Evolutionary conservation across 53 echinoderm and acorn worm genomes (phyloP), one percentile per base, ranked within the genome.

Genomic region (Glandiceps talaboti): DNA sequence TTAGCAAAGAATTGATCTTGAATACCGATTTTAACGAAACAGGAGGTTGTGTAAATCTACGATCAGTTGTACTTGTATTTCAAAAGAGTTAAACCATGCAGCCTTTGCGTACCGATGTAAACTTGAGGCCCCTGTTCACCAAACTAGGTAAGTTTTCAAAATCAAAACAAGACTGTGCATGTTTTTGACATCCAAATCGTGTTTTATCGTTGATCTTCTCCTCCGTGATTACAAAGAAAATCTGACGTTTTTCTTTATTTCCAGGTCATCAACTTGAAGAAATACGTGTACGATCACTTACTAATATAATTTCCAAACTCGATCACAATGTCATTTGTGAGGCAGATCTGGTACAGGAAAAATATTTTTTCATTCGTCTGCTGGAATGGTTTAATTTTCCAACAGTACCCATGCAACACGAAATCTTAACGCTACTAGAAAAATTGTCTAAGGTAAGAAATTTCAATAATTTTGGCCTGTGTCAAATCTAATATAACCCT

Each of bases 231-330:
- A n/a, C n/a, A n/a, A n/a, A n/a, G n/a, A n/a, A n/a, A n/a, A n/a
- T 12, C 6, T 45, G 64, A 6, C 6, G 6, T 45, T 45, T 20
- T 74, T 72, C 77, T 27, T 75, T 1, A 32, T 29, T 32, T 81
- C 28, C 85, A 94, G 96, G 96, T 75, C 96, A 95, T 85, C 87
- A 92, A 28, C 84, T 95, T 25, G 96, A 95, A 76, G 96, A 95
- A 77, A 95, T 95, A 29, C 82, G 96, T 33, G 84, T 85, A 30
- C 82, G 96, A 73, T 83, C 96, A 28, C 81, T 95, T 73, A 79
- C 75, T 28, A 95, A 92, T 78, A 83, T 95, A 12, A 77, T 92
- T 84, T 86, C 88, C 78, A 95, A 95, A 73, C 78, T 95, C 77
- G 90, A 92, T 30, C 85, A 92, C 77, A 87, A 86, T 20, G 32